phyloP scores from a whole-genome alignment of 2,113 vertebrate genomes.

The Ammodytes marinus region DNA sequence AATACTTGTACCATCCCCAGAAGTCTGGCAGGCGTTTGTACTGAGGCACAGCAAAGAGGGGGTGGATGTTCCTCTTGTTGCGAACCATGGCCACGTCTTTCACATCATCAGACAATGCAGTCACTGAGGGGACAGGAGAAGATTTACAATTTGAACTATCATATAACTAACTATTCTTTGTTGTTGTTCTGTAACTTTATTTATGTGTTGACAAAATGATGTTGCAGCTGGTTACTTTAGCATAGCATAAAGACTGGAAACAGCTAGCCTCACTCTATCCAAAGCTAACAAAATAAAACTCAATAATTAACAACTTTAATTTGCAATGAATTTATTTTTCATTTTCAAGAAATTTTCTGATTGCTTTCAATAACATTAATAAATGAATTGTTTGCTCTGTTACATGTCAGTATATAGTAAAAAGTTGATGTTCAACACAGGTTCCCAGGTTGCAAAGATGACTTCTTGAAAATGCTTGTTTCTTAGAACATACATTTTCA shows the following conservation, averaged over 20 bases:
- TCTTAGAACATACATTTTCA: not conserved
- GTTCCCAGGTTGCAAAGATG: not conserved
- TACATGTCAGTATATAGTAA: not conserved
- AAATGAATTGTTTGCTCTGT: not conserved
- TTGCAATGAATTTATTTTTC: too few relatives aligned
- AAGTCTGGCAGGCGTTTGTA: slow-evolving; percentile 82
- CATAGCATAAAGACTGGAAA: too few relatives aligned
- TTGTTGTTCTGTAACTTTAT: too few relatives aligned
- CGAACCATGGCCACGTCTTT: slow-evolving; percentile 68
- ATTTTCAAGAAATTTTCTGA: too few relatives aligned
- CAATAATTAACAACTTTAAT: too few relatives aligned
- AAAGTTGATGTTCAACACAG: not conserved
- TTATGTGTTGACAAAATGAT: too few relatives aligned
- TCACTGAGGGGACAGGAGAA: slow-evolving; percentile 17
- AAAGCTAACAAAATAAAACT: too few relatives aligned
- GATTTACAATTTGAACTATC: too few relatives aligned
- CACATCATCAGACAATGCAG: slow-evolving; percentile 60
- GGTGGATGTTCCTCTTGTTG: slow-evolving; percentile 75
- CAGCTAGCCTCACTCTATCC: too few relatives aligned
- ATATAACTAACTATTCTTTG: too few relatives aligned
- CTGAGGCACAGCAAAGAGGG: slow-evolving; percentile 65
- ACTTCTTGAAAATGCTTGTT: not conserved
- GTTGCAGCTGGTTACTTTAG: too few relatives aligned
- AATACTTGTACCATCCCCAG: slow-evolving; percentile 87
- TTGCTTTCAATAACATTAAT: not conserved